Evolutionary conservation across 2,888 invertebrate species (phyloP).

Genomic region (Stenotaenia linearis): DNA sequence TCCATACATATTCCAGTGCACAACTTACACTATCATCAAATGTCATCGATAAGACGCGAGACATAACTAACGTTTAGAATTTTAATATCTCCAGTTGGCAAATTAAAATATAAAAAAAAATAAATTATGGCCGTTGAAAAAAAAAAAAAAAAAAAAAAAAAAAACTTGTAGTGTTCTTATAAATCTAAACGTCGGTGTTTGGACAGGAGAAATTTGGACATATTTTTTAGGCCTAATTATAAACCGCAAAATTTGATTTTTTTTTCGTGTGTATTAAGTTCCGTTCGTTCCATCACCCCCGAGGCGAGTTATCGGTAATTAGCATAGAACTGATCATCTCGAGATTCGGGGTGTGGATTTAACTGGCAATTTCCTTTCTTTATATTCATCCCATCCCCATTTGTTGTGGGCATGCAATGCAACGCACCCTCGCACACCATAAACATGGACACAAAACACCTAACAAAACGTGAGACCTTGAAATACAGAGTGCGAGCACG

Average conservation of each 20-base stretch:
- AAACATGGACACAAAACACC: conserved; percentile 20
- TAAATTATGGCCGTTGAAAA: neutral
- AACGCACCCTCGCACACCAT: conserved; percentile 3
- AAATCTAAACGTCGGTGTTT: neutral
- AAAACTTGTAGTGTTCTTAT: neutral
- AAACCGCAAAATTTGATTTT: neutral
- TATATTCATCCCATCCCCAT: neutral
- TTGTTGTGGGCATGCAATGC: neutral
- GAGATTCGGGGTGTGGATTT: neutral
- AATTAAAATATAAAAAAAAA: neutral
- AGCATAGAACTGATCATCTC: neutral
- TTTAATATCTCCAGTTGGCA: neutral
- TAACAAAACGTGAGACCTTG: conserved; percentile 16
- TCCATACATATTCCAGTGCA: neutral
- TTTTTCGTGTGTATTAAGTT: neutral
- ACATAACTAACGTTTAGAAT: neutral
- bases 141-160: neutral
- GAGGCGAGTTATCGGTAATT: no score
- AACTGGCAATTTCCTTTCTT: neutral
- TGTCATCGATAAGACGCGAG: conserved; percentile 7
- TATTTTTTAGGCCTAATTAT: neutral
- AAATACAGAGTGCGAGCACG: conserved; percentile 13
- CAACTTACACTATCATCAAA: conserved; percentile 6
- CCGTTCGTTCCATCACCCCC: no score
- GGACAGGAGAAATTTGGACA: neutral